Conservation (phyloP, 2,888 invertebrate species). For the Pteria penguin region DNA sequence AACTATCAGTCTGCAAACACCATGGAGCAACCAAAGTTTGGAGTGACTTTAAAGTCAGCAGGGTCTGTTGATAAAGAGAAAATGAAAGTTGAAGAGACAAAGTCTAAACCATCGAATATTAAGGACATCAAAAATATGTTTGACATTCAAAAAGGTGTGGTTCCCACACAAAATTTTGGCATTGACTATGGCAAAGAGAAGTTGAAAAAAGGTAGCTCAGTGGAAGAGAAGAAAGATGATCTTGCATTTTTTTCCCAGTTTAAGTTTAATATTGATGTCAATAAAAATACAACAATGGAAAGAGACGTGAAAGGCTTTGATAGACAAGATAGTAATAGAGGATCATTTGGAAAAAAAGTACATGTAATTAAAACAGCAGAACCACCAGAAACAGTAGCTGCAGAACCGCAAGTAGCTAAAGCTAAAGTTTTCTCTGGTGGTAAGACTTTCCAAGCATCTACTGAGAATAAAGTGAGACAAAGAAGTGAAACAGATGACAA, state of each 20-base stretch:
- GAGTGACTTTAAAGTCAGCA: slow-evolving; percentile 38
- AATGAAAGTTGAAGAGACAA: not conserved
- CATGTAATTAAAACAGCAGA: not conserved
- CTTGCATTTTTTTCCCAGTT: slow-evolving; percentile 14
- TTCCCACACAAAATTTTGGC: not conserved
- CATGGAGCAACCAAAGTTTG: no score
- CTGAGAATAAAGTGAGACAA: slow-evolving; percentile 30
- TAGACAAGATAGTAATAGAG: not conserved
- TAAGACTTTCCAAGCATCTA: slow-evolving; percentile 27
- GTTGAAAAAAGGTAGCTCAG: slow-evolving; percentile 7
- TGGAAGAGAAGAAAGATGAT: slow-evolving; percentile 10
- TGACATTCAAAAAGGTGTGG: slow-evolving; percentile 34
- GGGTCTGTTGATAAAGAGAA: slow-evolving; percentile 19
- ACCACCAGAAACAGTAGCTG: not conserved
- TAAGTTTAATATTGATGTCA: slow-evolving; percentile 26
- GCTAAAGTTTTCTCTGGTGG: slow-evolving; percentile 22
- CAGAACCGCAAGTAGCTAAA: slow-evolving; percentile 27
- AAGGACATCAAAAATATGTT: slow-evolving; percentile 61
- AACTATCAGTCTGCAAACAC: no score
- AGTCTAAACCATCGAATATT: slow-evolving; percentile 56
- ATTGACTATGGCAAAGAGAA: slow-evolving; percentile 26
- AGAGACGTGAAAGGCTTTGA: slow-evolving; percentile 4
- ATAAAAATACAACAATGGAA: slow-evolving; percentile 27
- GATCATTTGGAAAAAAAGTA: not conserved
- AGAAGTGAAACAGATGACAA: slow-evolving; percentile 22